Conservation (phyloP, 2,797 vertebrate genomes). For the Sebastes aleutianus region DNA sequence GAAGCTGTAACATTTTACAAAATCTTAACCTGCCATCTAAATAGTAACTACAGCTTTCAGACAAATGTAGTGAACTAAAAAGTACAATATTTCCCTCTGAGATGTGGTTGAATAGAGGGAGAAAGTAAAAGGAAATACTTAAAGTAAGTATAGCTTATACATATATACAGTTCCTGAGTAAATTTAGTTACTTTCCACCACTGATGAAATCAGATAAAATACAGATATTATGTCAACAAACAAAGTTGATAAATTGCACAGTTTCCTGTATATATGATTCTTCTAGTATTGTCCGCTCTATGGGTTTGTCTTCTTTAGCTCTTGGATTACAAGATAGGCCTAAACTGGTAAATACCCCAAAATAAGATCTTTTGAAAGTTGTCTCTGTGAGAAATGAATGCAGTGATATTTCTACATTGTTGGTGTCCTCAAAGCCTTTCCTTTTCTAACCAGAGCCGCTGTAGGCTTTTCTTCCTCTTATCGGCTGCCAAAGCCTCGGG, state of each 20-base stretch:
- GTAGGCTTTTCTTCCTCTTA: conserved; percentile 69
- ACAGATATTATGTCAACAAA: neutral
- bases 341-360: conserved; percentile 3
- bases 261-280: neutral
- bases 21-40: neutral
- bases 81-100: neutral
- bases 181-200: neutral
- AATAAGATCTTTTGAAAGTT: conserved; percentile 19
- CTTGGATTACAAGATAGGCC: neutral
- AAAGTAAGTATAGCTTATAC: neutral
- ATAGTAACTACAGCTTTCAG: neutral
- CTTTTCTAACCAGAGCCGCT: conserved; percentile 53
- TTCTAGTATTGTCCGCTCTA: neutral
- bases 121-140: neutral
- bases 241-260: neutral
- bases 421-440: conserved; percentile 39
- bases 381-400: conserved; percentile 25
- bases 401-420: conserved; percentile 33
- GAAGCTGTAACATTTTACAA: neutral
- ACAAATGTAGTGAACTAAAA: neutral
- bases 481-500: conserved; percentile 74
- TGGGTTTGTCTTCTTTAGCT: neutral
- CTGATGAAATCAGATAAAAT: neutral
- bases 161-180: neutral
- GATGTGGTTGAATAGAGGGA: neutral